A percentile compares a stretch with the other conserved stretches of the same genome.
Conservation (phyloP, 2,113 vertebrate species). For the Marcusenius ussheri region DNA sequence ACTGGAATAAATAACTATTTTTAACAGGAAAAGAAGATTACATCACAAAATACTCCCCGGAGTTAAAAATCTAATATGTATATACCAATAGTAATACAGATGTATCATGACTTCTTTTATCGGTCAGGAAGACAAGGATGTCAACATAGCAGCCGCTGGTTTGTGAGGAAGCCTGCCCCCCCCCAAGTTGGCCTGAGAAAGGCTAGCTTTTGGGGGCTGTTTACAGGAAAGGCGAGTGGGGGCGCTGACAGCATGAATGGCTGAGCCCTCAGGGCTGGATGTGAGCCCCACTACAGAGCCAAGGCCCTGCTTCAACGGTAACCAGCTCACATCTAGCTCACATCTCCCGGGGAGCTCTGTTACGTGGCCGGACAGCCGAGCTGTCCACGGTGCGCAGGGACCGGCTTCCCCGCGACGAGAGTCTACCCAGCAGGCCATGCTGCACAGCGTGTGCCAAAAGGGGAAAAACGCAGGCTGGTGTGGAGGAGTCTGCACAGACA, state of each 20-base stretch:
- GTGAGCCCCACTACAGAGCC: not conserved
- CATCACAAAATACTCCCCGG: not conserved
- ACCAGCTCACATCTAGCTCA: not conserved
- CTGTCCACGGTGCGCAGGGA: not conserved
- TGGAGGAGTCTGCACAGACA: not conserved
- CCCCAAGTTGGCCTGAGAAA: not conserved
- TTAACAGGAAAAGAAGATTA: constrained; percentile 24
- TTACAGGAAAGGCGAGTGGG: not conserved
- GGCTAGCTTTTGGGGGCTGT: not conserved
- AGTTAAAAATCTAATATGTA: not conserved
- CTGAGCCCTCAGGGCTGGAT: not conserved
- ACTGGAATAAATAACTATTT: constrained; percentile 38
- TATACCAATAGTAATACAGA: not conserved
- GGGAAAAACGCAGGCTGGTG: not conserved
- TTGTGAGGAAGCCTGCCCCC: not conserved
- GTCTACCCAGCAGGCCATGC: not conserved
- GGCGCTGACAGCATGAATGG: not conserved
- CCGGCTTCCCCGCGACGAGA: not conserved
- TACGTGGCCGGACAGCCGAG: not conserved
- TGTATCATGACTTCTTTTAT: not conserved
- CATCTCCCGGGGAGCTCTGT: not conserved
- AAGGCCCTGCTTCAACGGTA: not conserved
- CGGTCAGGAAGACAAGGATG: not conserved
- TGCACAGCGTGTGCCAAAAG: not conserved
- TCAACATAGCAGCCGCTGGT: not conserved